These are phyloP conservation scores for Drosophila pectinifera DNA, from an alignment of 1,140 invertebrate species.

Conservation along the genomic window DNA sequence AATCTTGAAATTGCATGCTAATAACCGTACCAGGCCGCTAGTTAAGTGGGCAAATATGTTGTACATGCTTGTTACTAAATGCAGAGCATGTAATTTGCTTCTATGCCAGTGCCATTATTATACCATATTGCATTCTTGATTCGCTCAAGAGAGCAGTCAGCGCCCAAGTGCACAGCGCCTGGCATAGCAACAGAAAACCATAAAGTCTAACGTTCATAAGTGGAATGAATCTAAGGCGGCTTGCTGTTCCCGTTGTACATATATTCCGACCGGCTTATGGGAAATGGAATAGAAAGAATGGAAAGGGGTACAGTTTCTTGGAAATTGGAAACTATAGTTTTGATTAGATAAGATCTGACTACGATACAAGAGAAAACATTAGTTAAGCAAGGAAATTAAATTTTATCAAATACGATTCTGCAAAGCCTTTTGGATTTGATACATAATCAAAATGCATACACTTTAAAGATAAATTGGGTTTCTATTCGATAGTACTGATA, in stretches of 20 bases:
- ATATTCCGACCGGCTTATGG: background rate
- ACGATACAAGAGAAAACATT: background rate
- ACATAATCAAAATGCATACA: too few species aligned
- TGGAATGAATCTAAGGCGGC: background rate
- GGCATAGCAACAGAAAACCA: constrained; percentile 13
- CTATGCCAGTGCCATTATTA: constrained; percentile 69
- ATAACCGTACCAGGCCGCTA: constrained; percentile 69
- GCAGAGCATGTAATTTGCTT: constrained; percentile 76
- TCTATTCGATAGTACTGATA: too few species aligned
- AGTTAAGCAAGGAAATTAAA: too few species aligned
- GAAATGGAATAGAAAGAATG: background rate
- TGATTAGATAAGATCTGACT: background rate
- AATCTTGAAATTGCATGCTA: constrained; percentile 81
- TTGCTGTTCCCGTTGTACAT: constrained; percentile 7
- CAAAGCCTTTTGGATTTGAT: too few species aligned
- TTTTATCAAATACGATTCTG: too few species aligned
- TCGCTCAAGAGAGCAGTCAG: constrained; percentile 36
- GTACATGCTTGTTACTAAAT: constrained; percentile 81
- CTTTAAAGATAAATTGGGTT: too few species aligned
- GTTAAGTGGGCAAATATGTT: constrained; percentile 80
- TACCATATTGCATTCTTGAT: constrained; percentile 53
- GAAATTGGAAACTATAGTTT: background rate
- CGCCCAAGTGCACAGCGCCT: constrained; percentile 27
- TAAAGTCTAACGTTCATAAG: background rate
- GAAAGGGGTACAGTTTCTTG: background rate